A percentile compares a stretch with the other conserved stretches of the same genome.
phyloP scores from a whole-genome alignment of 1,140 invertebrate species.

The Camponotus floridanus region DNA sequence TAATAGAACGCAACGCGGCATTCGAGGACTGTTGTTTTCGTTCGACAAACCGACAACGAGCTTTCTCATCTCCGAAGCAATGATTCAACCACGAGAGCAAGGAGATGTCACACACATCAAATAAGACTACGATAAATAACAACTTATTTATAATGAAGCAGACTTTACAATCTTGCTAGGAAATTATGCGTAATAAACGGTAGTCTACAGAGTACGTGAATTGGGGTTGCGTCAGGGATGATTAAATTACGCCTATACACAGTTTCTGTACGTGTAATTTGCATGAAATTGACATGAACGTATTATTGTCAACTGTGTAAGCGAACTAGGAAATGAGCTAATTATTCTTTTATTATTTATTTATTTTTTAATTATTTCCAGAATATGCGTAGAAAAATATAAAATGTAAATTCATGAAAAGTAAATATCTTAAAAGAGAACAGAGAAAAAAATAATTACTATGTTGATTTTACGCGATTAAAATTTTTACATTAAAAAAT shows the following conservation, averaged over 20 bases:
- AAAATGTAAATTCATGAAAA: background rate
- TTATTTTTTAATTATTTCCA: background rate
- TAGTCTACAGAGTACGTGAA: background rate
- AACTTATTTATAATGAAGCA: background rate
- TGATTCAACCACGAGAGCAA: background rate
- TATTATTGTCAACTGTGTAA: background rate
- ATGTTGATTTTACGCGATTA: background rate
- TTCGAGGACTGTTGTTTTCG: constrained; percentile 30
- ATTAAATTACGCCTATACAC: constrained; percentile 23
- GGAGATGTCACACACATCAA: background rate
- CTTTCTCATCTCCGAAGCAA: background rate
- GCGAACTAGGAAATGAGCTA: background rate
- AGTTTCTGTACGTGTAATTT: constrained; percentile 21
- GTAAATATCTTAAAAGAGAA: background rate
- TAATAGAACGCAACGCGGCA: constrained; percentile 31
- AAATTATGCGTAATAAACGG: background rate
- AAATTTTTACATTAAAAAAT: background rate
- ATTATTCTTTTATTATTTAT: background rate
- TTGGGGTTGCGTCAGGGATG: constrained; percentile 5
- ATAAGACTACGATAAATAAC: background rate
- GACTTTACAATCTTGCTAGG: background rate
- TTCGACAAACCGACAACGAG: constrained; percentile 10
- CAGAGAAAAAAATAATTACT: background rate
- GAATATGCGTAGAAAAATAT: background rate
- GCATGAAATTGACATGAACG: constrained; percentile 27